Evolutionary conservation across 2,888 invertebrate genomes (phyloP).

Genomic region (Aleiodes leptofemur): DNA sequence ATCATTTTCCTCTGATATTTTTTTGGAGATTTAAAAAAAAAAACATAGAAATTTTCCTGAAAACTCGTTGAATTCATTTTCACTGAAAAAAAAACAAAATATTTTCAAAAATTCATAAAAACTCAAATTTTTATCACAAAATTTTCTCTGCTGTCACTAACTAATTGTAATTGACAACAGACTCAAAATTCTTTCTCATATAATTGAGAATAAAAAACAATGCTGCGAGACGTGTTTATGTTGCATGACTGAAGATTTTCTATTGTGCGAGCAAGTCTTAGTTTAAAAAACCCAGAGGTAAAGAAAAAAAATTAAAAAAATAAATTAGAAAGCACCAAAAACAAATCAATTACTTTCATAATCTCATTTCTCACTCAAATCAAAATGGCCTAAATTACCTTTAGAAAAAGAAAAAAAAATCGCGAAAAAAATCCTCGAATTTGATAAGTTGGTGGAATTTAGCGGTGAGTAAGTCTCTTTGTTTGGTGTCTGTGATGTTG

Average conservation of each 20-base stretch:
- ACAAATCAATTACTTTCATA: not conserved
- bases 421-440: constrained; percentile 46
- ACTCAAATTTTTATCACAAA: too few species aligned
- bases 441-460: constrained; percentile 67
- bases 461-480: constrained; percentile 75
- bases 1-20: too few species aligned
- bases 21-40: too few species aligned
- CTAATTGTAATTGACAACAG: constrained; percentile 22
- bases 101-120: too few species aligned
- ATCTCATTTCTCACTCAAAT: too few species aligned
- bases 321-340: constrained; percentile 2
- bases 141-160: constrained; percentile 44
- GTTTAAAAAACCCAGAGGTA: constrained; percentile 36
- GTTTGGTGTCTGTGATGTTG: constrained; percentile 77
- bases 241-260: constrained; percentile 51
- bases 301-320: constrained; percentile 6
- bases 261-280: constrained; percentile 39
- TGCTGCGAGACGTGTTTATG: constrained; percentile 48
- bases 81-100: too few species aligned
- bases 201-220: constrained; percentile 19
- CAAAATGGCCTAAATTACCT: too few species aligned
- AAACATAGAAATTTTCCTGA: too few species aligned
- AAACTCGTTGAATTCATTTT: too few species aligned
- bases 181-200: constrained; percentile 11
- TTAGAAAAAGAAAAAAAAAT: constrained; percentile 16